Evolutionary conservation across 2,888 invertebrate species (phyloP).

Genomic region (Leptinotarsa rubiginosa): DNA sequence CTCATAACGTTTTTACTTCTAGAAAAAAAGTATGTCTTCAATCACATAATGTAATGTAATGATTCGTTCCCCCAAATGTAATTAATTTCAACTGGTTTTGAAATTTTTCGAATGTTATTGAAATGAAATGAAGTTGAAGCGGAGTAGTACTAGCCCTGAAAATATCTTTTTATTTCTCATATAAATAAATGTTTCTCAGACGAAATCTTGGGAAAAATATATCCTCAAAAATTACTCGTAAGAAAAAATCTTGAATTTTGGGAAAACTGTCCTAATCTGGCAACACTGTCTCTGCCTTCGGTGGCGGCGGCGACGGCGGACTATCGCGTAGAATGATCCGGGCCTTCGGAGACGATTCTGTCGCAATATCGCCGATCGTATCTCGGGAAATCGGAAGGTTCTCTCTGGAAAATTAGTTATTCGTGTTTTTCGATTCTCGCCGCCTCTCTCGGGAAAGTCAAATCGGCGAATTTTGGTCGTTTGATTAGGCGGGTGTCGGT

Average conservation of each 20-base stretch:
- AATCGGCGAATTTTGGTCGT: background rate
- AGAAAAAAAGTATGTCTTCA: too few relatives aligned
- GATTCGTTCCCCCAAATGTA: too few relatives aligned
- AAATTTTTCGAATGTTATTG: slow-evolving; percentile 24
- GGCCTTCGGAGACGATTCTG: slow-evolving; percentile 25
- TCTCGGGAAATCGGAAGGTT: slow-evolving; percentile 27
- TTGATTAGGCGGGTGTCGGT: background rate
- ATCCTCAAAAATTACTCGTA: too few relatives aligned
- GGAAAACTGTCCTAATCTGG: too few relatives aligned
- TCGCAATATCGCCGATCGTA: slow-evolving; percentile 33
- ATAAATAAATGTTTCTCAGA: too few relatives aligned
- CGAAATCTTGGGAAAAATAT: too few relatives aligned
- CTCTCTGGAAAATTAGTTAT: slow-evolving; percentile 25
- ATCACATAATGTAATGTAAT: too few relatives aligned
- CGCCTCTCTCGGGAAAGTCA: background rate
- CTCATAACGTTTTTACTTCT: too few relatives aligned
- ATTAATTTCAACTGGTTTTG: too few relatives aligned
- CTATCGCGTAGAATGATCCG: slow-evolving; percentile 1
- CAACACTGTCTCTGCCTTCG: too few relatives aligned
- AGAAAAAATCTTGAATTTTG: too few relatives aligned
- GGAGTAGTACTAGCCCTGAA: background rate
- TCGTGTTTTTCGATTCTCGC: background rate
- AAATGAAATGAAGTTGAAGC: background rate
- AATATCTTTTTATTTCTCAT: background rate
- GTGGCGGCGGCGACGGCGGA: slow-evolving; percentile 7